A percentile compares a stretch with the other conserved stretches of the same genome.
These are phyloP conservation scores for Rhyacophila brunnea DNA, from an alignment of 1,140 invertebrate species.

Conservation along the genomic window DNA sequence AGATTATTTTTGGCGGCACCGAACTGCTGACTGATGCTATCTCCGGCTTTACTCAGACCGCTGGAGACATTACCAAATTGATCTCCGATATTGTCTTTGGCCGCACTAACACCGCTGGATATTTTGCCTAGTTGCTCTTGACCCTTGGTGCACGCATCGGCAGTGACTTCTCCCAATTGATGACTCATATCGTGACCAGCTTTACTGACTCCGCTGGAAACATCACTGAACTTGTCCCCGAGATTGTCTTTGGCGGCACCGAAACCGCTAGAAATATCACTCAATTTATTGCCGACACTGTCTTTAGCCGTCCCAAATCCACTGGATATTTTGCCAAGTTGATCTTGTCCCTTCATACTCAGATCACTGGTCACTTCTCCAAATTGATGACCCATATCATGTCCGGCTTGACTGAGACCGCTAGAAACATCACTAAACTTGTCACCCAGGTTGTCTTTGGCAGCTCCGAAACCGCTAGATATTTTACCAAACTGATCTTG, in stretches of 20 bases:
- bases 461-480: background rate
- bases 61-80: conserved; percentile 5
- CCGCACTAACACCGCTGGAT: conserved; percentile 35
- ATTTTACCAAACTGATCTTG: background rate
- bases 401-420: background rate
- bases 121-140: conserved; percentile 38
- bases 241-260: too few species aligned
- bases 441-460: too few species aligned
- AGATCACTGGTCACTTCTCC: conserved; percentile 2
- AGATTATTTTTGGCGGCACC: background rate
- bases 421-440: too few species aligned
- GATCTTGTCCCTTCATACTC: conserved; percentile 35
- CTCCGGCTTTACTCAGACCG: background rate
- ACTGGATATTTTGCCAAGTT: conserved; percentile 37
- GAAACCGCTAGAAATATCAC: conserved; percentile 35
- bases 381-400: background rate
- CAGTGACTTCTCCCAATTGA: conserved; percentile 15
- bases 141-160: conserved; percentile 25
- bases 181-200: conserved; percentile 34
- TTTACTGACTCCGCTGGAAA: conserved; percentile 24
- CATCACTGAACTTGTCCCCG: too few species aligned
- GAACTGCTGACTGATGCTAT: too few species aligned
- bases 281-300: conserved; percentile 37
- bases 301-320: conserved; percentile 34
- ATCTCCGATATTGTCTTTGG: too few species aligned